Evolutionary conservation across 1,140 invertebrate genomes (phyloP).

Genomic region (Rhopalosiphum padi): DNA sequence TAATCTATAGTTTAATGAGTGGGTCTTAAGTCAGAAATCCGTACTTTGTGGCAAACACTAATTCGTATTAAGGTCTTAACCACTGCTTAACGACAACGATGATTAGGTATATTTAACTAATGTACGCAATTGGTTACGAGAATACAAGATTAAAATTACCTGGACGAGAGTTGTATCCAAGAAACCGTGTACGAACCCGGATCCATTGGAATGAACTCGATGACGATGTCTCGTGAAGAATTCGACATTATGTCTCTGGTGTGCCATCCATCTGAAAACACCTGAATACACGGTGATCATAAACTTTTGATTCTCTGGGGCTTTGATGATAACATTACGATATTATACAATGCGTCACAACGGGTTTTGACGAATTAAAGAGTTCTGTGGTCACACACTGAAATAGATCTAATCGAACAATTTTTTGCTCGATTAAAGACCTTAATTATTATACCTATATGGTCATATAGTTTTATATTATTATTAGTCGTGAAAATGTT

Average conservation of each 20-base stretch:
- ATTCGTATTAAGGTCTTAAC: not conserved
- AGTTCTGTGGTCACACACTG: not conserved
- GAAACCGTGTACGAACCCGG: conserved; percentile 77
- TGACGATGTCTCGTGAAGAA: conserved; percentile 73
- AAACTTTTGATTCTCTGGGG: not conserved
- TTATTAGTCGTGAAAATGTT: no score
- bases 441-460: not conserved
- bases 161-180: conserved; percentile 82
- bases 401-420: not conserved
- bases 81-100: not conserved
- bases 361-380: not conserved
- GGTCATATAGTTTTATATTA: not conserved
- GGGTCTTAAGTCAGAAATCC: not conserved
- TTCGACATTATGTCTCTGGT: conserved; percentile 66
- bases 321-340: not conserved
- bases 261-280: conserved; percentile 85
- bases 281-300: conserved; percentile 58
- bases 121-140: not conserved
- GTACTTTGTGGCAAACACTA: not conserved
- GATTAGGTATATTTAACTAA: not conserved
- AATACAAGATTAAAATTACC: conserved; percentile 64
- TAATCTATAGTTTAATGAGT: not conserved
- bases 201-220: conserved; percentile 79
- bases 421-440: not conserved
- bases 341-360: not conserved